Evolutionary conservation across 1,140 invertebrate genomes (phyloP).

Genomic region (Drosophila seguyi): DNA sequence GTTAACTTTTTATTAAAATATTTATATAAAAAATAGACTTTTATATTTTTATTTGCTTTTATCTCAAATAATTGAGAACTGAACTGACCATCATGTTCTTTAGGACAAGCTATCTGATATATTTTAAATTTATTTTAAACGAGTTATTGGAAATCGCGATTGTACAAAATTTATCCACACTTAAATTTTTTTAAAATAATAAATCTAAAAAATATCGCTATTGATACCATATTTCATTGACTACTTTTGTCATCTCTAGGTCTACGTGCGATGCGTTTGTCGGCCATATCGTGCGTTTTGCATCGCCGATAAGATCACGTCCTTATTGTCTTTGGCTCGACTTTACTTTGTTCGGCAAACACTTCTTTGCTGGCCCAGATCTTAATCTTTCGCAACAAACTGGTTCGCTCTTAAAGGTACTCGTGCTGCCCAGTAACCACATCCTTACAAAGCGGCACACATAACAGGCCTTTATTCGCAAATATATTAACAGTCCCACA

Average conservation of each 20-base stretch:
- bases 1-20: neutral
- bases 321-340: slow-evolving; percentile 41
- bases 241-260: neutral
- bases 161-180: neutral
- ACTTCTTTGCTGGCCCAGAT: slow-evolving; percentile 38
- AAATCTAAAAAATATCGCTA: neutral
- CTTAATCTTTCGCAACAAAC: slow-evolving; percentile 45
- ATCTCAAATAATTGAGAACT: neutral
- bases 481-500: slow-evolving; percentile 54
- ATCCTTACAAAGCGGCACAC: slow-evolving; percentile 39
- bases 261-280: slow-evolving; percentile 14
- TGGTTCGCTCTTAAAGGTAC: slow-evolving; percentile 39
- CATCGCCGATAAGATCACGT: slow-evolving; percentile 39
- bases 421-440: slow-evolving; percentile 10
- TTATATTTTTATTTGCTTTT: neutral
- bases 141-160: no score
- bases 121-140: neutral
- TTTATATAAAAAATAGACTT: neutral
- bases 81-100: neutral
- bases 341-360: slow-evolving; percentile 54
- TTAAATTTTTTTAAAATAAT: no score
- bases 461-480: slow-evolving; percentile 50
- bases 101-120: no score
- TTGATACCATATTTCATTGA: neutral
- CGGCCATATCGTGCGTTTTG: slow-evolving; percentile 54